Base-by-base conservation (phyloP, 2,113 vertebrate species). In the Camarhynchus parvulus region DNA sequence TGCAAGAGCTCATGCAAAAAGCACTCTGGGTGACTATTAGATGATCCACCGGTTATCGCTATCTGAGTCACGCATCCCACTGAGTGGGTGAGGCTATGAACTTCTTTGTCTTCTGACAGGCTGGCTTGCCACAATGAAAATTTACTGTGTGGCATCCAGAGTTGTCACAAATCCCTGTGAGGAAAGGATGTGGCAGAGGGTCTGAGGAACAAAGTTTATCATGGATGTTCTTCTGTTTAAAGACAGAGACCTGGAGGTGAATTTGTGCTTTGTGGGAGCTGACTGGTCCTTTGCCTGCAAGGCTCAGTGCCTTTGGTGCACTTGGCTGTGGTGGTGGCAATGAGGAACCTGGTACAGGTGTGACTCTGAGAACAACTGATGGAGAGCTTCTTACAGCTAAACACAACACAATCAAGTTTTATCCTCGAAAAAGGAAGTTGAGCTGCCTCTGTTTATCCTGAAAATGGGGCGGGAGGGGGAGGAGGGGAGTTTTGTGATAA, bases 21-120 rank as follows among this genome's bases (percentile, higher is more conserved):
- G 61, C 50, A 41, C 61, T 73, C 59, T 2, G 64, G 79, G 85
- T 83, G 89, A 94, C 50, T 87, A 87, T 96, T n/a, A 69, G 35
- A 87, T 93, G 90, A 81, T 81, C 89, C 88, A 69, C 70, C 63
- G 41, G n/a, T 66, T 95, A 78, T 50, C 81, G 4, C 74, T 42
- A 24, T 87, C 79, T 92, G 95, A 96, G 72, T 97, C 94, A 96
- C 0, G 2, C 47, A 83, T 83, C 92, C 82, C 93, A 62, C 90
- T 69, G 83, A 70, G 87, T 56, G n/a, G 76, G 83, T 70, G 68
- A 96, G 56, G 24, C 81, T 87, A 35, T 69, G 58, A 64, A 83
- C 33, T 74, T 21, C 70, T 91, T 82, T 85, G n/a, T 87, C 89
- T 93, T 52, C 70, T 83, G 72, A 74, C 68, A 72, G 3, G 52